These are phyloP conservation scores for Amblyornis subalaris DNA, from an alignment of 2,113 vertebrate genomes.

Conservation along the genomic window DNA sequence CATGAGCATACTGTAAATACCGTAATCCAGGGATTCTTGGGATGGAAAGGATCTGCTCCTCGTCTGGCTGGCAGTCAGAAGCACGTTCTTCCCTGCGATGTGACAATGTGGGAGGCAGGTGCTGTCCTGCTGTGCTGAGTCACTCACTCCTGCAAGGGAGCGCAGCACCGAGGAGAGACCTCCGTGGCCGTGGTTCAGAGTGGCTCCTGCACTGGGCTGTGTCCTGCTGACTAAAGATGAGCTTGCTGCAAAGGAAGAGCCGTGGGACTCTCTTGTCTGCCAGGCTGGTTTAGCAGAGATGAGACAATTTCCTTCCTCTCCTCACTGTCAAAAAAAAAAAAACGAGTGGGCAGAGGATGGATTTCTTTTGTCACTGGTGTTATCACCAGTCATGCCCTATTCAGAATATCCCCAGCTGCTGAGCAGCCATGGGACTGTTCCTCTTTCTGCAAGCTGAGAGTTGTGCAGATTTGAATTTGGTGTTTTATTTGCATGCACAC, in stretches of 20 bases:
- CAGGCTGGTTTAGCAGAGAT: background rate
- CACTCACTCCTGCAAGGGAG: background rate
- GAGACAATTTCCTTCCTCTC: background rate
- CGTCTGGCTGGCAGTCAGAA: accelerated
- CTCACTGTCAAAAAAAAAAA: accelerated
- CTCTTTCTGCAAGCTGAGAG: background rate
- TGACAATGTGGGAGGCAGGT: background rate
- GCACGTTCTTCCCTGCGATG: background rate
- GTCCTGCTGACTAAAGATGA: background rate
- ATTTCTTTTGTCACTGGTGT: background rate
- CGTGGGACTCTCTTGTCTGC: background rate
- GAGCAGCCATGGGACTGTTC: background rate
- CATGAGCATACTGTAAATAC: accelerated
- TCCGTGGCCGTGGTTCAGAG: accelerated
- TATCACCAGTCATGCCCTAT: background rate
- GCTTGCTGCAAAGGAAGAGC: background rate
- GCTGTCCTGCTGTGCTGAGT: background rate
- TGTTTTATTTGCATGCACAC: background rate
- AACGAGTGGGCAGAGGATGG: background rate
- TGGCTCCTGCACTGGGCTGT: background rate
- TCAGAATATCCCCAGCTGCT: background rate
- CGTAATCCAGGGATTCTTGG: too few species aligned
- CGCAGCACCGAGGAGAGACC: accelerated
- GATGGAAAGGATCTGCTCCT: accelerated
- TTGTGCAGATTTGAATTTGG: too few species aligned